Conservation (phyloP, 2,888 invertebrate genomes). For the Troides oblongomaculatus region DNA sequence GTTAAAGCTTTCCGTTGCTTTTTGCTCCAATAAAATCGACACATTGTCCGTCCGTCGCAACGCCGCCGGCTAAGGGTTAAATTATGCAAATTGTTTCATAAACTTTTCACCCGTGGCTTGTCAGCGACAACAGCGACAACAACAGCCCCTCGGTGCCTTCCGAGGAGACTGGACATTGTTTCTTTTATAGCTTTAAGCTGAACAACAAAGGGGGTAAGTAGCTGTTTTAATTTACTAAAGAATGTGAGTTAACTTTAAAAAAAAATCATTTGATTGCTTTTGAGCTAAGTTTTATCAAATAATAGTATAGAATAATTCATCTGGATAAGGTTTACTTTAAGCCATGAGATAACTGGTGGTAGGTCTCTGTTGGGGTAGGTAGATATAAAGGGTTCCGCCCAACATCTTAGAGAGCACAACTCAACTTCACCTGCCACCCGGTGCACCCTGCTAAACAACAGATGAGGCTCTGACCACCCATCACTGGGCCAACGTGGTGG, state of each 20-base stretch:
- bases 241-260: background rate
- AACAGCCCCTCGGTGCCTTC: slow-evolving; percentile 22
- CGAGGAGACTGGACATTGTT: slow-evolving; percentile 27
- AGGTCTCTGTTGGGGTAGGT: no score
- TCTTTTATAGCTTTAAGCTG: slow-evolving; percentile 15
- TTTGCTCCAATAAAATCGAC: slow-evolving; percentile 67
- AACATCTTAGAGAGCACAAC: no score
- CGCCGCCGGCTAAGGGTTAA: slow-evolving; percentile 63
- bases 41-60: slow-evolving; percentile 50
- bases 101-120: slow-evolving; percentile 41
- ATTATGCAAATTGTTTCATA: slow-evolving; percentile 72
- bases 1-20: slow-evolving; percentile 53
- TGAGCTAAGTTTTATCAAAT: no score
- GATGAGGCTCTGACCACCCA: no score
- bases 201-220: slow-evolving; percentile 18
- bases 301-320: no score
- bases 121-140: slow-evolving; percentile 31
- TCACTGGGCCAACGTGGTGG: no score
- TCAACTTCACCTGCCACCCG: no score
- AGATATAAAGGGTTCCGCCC: no score
- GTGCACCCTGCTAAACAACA: no score
- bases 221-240: slow-evolving; percentile 5
- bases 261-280: no score
- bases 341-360: no score
- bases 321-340: no score